Base-by-base conservation (phyloP, 2,888 invertebrate species). In the Caenorhabditis becei region DNA sequence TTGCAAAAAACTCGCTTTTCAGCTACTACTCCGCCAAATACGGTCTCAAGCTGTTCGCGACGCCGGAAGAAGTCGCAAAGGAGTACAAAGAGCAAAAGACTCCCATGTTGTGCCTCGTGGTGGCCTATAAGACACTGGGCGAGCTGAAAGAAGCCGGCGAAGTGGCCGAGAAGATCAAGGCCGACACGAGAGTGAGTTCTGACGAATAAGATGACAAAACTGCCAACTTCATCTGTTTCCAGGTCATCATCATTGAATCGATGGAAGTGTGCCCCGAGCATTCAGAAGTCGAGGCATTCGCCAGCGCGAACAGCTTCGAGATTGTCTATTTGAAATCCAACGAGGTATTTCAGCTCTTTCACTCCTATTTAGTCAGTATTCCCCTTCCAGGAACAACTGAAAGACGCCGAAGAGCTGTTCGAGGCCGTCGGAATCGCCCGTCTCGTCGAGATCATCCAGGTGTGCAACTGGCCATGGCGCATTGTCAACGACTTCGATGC, bases 381-480 rank as follows among this genome's bases (percentile, higher is more conserved):
- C 4, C 2, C 5, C 11, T 35, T 65, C 35, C 23, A 80, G 67
- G 58, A 80, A 18, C 74, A 80, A 51, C 23, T 49, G 0, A 26
- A 16, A 16, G 59, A 65, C 2, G 67, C 79, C 1, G 20, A 61
- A 20, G 44, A 49, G 3, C 16, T 32, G 2, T 20, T 18, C 0
- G 79, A 80, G 35, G 63, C 62, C 51, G 24, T 47, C 11, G 79
- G 79, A 35, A 32, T 74, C 2, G 63, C 63, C 0, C 54, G 79
- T 24, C 10, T 80, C 18, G 37, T 74, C 0, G 79, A 80, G 58
- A 51, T 53, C 0, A 49, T 80, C 8, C 14, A 62, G 8, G 65
- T 80, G 0, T 74, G 74, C 58, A 53, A 69, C 20, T 80, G 79
- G 79, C 79, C 79, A 20, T 54, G 41, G 32, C 18, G 79, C 32